phyloP scores from a whole-genome alignment of 2,797 vertebrate species.

The Sebastes itinus region DNA sequence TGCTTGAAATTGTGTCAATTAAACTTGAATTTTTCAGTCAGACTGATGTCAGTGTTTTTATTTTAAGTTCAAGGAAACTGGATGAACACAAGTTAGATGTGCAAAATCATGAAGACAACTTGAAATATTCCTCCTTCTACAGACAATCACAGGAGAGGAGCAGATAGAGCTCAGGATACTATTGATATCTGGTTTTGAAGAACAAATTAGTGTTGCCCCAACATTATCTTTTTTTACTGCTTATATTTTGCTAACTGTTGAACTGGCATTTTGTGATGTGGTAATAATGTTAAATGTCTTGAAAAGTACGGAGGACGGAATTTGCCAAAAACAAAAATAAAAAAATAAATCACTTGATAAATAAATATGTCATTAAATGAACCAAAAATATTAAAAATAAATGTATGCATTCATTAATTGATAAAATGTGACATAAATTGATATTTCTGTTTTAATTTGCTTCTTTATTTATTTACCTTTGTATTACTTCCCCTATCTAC shows the following conservation, averaged over 20 bases:
- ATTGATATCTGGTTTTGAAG: background rate
- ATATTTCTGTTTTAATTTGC: no score
- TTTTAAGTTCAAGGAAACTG: background rate
- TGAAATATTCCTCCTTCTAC: background rate
- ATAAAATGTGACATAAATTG: no score
- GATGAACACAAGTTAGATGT: background rate
- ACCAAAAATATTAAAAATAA: no score
- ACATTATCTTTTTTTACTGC: background rate
- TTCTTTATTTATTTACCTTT: background rate
- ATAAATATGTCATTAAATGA: no score
- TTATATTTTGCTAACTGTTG: background rate
- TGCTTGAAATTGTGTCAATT: background rate
- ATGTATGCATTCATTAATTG: no score
- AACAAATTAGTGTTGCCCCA: background rate
- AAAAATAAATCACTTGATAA: no score
- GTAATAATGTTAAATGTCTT: background rate
- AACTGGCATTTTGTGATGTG: background rate
- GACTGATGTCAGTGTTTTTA: no score
- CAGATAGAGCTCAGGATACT: background rate
- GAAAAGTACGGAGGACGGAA: background rate
- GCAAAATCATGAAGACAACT: background rate
- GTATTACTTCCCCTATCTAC: background rate
- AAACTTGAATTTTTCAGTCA: no score
- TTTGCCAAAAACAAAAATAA: no score
- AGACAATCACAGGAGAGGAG: background rate